These are phyloP conservation scores for Cetoscarus ocellatus DNA, from an alignment of 2,797 vertebrate genomes.

Conservation along the genomic window DNA sequence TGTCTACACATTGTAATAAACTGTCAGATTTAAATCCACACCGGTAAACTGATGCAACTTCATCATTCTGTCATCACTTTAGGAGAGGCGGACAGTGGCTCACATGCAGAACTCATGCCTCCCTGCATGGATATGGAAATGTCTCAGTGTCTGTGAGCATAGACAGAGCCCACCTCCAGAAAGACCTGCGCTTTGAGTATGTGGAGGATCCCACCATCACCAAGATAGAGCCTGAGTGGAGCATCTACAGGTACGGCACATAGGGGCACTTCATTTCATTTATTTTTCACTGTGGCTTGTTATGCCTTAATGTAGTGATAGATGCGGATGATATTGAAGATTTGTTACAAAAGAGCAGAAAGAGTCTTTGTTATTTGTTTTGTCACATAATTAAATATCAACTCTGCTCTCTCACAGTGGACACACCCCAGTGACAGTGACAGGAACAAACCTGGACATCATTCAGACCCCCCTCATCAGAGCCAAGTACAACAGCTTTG, in stretches of 20 bases:
- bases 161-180: slow-evolving; percentile 93
- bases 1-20: slow-evolving; percentile 8
- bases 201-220: slow-evolving; percentile 95
- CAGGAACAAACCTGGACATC: slow-evolving; percentile 96
- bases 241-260: slow-evolving; percentile 92
- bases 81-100: slow-evolving; percentile 93
- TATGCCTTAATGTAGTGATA: too few relatives aligned
- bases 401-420: slow-evolving; percentile 83
- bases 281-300: not conserved
- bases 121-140: slow-evolving; percentile 88
- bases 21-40: not conserved
- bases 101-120: slow-evolving; percentile 92
- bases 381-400: not conserved
- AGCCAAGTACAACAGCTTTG: slow-evolving; percentile 93
- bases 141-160: slow-evolving; percentile 93
- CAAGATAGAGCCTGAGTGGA: slow-evolving; percentile 97
- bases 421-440: slow-evolving; percentile 95
- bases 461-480: slow-evolving; percentile 97
- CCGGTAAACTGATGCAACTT: not conserved
- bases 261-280: not conserved
- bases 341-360: too few relatives aligned
- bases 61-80: slow-evolving; percentile 12
- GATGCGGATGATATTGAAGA: too few relatives aligned
- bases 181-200: slow-evolving; percentile 94
- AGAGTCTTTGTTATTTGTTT: not conserved